Evolutionary conservation across 1,140 invertebrate genomes (phyloP).

Genomic region (Phortica variegata): DNA sequence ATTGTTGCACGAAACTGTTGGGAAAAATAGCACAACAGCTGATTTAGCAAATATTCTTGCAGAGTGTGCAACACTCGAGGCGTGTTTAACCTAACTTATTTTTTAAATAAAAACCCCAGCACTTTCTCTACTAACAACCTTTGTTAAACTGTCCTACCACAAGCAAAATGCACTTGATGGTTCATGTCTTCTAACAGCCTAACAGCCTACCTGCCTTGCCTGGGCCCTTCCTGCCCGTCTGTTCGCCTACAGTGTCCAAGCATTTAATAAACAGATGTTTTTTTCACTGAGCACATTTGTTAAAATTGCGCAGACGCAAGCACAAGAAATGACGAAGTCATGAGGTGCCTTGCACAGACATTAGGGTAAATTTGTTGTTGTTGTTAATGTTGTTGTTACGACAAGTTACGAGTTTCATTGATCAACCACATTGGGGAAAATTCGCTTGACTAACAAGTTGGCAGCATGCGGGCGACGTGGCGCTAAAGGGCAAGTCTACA

Average conservation of each 20-base stretch:
- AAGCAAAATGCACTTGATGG: slow-evolving; percentile 49
- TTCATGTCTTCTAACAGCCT: slow-evolving; percentile 7
- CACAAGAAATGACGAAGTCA: slow-evolving; percentile 25
- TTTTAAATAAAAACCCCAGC: slow-evolving; percentile 1
- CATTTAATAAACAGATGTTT: slow-evolving; percentile 39
- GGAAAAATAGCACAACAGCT: too few relatives aligned
- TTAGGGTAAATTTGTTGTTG: too few relatives aligned
- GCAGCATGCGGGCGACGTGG: slow-evolving; percentile 1
- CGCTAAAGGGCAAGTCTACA: too few relatives aligned
- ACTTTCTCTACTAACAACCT: not conserved
- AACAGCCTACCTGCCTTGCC: not conserved
- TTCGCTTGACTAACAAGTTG: slow-evolving; percentile 35
- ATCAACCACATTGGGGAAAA: slow-evolving; percentile 42
- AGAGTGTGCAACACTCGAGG: too few relatives aligned
- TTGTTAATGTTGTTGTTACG: too few relatives aligned
- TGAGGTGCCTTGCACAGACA: not conserved
- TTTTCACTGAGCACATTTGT: not conserved
- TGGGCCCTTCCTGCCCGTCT: too few relatives aligned
- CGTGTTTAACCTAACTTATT: too few relatives aligned
- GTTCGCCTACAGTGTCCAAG: too few relatives aligned
- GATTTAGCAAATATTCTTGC: too few relatives aligned
- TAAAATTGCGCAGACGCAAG: slow-evolving; percentile 22
- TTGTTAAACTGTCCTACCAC: slow-evolving; percentile 39
- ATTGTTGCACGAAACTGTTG: slow-evolving; percentile 40
- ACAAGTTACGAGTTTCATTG: slow-evolving; percentile 47